Evolutionary conservation across 2,113 vertebrate species (phyloP).

Genomic region (Oryzias celebensis): DNA sequence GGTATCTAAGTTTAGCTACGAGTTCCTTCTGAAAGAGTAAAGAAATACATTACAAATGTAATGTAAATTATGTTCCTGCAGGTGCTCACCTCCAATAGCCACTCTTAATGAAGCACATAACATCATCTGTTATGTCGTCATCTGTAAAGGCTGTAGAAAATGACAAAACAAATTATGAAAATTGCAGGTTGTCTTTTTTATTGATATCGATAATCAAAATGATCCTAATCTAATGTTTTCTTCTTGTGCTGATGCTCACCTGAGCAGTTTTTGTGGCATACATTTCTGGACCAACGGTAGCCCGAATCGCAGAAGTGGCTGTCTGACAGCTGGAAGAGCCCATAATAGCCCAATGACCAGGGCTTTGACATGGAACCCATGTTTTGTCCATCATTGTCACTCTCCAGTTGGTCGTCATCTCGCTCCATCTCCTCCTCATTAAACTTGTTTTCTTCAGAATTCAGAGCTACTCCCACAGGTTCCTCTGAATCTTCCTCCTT

Average conservation of each 20-base stretch:
- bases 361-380: neutral
- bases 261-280: slow-evolving; percentile 31
- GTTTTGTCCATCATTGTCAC: neutral
- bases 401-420: neutral
- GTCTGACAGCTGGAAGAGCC: slow-evolving; percentile 61
- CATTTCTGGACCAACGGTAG: slow-evolving; percentile 23
- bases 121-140: slow-evolving; percentile 8
- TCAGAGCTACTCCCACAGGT: neutral
- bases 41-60: too few species aligned
- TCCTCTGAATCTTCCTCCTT: neutral
- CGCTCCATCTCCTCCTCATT: neutral
- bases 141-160: slow-evolving; percentile 2
- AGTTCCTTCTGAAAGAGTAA: too few species aligned
- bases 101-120: neutral
- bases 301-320: slow-evolving; percentile 29
- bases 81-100: slow-evolving; percentile 1
- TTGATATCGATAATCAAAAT: too few species aligned
- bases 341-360: neutral
- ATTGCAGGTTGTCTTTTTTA: too few species aligned
- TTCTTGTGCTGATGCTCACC: too few species aligned
- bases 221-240: too few species aligned
- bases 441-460: neutral
- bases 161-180: neutral
- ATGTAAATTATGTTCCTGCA: too few species aligned
- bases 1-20: slow-evolving; percentile 30